Conservation (phyloP, 2,113 vertebrate genomes). For the Ramphastos sulfuratus region DNA sequence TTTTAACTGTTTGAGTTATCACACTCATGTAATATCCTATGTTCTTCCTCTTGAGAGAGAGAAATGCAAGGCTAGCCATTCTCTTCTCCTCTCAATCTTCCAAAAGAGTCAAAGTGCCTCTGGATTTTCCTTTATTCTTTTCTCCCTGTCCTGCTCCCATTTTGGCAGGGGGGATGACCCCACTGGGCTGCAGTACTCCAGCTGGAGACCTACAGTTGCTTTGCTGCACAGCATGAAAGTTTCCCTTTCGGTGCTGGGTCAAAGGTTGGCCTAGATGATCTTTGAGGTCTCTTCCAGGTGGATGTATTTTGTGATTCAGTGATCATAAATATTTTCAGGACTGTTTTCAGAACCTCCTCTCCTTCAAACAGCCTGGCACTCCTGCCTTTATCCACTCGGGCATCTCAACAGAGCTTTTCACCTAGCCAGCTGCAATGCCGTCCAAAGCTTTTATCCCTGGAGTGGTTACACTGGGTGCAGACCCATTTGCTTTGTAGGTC, state of each 20-base stretch:
- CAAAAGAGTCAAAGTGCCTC: background rate
- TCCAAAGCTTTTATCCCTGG: conserved; percentile 12
- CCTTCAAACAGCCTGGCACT: background rate
- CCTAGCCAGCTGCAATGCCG: background rate
- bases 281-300: no score
- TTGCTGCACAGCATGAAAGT: background rate
- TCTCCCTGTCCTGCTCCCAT: background rate
- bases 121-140: background rate
- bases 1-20: background rate
- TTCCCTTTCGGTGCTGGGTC: no score
- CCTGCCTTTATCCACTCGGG: background rate
- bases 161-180: background rate
- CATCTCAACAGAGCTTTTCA: conserved; percentile 27
- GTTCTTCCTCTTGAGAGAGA: background rate
- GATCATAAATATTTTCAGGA: background rate
- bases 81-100: background rate
- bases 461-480: background rate
- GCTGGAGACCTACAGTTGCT: background rate
- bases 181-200: background rate
- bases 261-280: no score
- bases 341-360: conserved; percentile 17
- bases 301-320: no score
- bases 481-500: background rate
- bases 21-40: background rate
- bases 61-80: background rate